Percentiles rank a stretch among this genome's conserved stretches.
Evolutionary conservation across 1,140 invertebrate species (phyloP).

Genomic region (Drosophila nebulosa): DNA sequence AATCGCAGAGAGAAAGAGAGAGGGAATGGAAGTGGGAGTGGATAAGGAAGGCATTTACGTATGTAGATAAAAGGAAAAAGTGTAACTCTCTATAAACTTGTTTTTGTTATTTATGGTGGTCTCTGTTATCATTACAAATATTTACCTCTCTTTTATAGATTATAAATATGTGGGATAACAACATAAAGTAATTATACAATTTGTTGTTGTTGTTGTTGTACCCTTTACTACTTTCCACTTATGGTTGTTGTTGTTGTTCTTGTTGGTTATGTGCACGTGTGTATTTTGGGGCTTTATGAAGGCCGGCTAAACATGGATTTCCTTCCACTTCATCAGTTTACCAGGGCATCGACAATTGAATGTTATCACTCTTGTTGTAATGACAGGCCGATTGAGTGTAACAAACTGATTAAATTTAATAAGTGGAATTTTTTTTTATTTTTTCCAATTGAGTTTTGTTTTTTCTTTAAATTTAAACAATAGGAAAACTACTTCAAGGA

Average conservation of each 20-base stretch:
- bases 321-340: neutral
- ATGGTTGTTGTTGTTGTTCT: conserved; percentile 5
- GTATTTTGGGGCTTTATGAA: neutral
- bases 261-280: neutral
- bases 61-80: neutral
- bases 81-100: neutral
- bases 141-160: conserved; percentile 41
- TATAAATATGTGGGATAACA: conserved; percentile 35
- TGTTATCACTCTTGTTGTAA: neutral
- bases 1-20: neutral
- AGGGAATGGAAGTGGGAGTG: no score
- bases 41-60: neutral
- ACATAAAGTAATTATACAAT: conserved; percentile 38
- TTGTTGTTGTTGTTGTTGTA: conserved; percentile 5
- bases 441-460: neutral
- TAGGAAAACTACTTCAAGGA: conserved; percentile 4
- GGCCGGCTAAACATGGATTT: neutral
- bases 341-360: neutral
- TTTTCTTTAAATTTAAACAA: neutral
- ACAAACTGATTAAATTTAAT: conserved; percentile 10
- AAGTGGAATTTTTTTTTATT: neutral
- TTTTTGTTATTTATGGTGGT: neutral
- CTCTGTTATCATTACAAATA: conserved; percentile 46
- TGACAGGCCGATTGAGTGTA: conserved; percentile 1
- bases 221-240: neutral